phyloP scores from a whole-genome alignment of 2,888 invertebrate species.

The Pheosia tremula region DNA sequence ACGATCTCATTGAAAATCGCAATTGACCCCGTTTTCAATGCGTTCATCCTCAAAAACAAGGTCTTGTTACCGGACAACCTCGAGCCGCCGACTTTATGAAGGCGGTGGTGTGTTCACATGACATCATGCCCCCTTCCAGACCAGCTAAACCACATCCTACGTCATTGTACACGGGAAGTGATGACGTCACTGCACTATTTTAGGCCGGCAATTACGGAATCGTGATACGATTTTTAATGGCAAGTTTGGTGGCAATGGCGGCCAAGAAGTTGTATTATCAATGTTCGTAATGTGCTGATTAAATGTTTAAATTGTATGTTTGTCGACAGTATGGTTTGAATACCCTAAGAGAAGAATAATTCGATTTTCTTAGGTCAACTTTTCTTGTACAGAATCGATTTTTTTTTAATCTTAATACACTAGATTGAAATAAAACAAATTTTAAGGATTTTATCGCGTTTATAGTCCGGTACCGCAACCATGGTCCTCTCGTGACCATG shows the following conservation, averaged over 20 bases:
- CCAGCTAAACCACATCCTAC: conserved; percentile 21
- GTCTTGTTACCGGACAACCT: conserved; percentile 46
- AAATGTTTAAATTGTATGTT: neutral
- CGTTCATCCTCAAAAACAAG: conserved; percentile 40
- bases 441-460: no score
- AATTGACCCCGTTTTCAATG: conserved; percentile 35
- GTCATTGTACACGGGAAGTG: conserved; percentile 27
- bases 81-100: conserved; percentile 36
- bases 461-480: no score
- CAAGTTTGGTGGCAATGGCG: neutral
- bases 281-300: neutral
- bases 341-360: no score
- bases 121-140: conserved; percentile 50
- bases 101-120: conserved; percentile 47
- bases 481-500: no score
- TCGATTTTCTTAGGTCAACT: no score
- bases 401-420: no score
- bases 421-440: no score
- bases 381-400: no score
- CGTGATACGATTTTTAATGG: conserved; percentile 3
- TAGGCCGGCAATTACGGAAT: conserved; percentile 3
- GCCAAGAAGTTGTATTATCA: neutral
- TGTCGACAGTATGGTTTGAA: no score
- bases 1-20: conserved; percentile 20
- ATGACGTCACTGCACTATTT: conserved; percentile 31